These are phyloP conservation scores for Neuroterus valhalla DNA, from an alignment of 1,140 invertebrate genomes.

Conservation along the genomic window DNA sequence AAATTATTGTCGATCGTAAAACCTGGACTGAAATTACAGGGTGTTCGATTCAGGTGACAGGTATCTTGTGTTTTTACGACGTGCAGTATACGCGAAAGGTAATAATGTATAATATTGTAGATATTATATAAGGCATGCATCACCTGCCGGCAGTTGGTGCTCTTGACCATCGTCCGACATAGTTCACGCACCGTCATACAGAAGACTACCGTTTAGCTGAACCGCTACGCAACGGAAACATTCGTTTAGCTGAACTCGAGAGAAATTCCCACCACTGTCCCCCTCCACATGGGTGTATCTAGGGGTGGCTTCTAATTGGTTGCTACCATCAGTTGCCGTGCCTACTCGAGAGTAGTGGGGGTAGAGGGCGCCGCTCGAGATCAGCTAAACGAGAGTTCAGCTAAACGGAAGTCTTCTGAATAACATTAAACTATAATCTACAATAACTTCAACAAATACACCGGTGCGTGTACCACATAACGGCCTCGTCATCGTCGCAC, in stretches of 20 bases:
- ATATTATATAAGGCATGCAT: conserved; percentile 71
- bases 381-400: too few relatives aligned
- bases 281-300: too few relatives aligned
- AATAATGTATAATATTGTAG: conserved; percentile 57
- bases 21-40: conserved; percentile 8
- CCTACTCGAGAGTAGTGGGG: too few relatives aligned
- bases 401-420: too few relatives aligned
- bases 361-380: too few relatives aligned
- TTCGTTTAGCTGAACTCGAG: too few relatives aligned
- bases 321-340: too few relatives aligned
- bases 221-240: too few relatives aligned
- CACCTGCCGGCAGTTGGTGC: conserved; percentile 67
- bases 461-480: conserved; percentile 47
- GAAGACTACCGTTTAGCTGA: too few relatives aligned
- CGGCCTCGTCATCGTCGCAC: conserved; percentile 24
- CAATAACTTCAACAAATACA: conserved; percentile 62
- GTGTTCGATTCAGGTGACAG: conserved; percentile 3
- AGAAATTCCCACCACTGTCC: too few relatives aligned
- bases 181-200: conserved; percentile 47
- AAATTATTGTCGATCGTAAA: conserved; percentile 5
- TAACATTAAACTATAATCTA: conserved; percentile 46
- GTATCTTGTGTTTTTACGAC: conserved; percentile 23
- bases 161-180: conserved; percentile 57
- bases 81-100: conserved; percentile 51
- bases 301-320: too few relatives aligned